Conservation (phyloP, 2,113 vertebrate genomes). For the Colistium nudipinnis region DNA sequence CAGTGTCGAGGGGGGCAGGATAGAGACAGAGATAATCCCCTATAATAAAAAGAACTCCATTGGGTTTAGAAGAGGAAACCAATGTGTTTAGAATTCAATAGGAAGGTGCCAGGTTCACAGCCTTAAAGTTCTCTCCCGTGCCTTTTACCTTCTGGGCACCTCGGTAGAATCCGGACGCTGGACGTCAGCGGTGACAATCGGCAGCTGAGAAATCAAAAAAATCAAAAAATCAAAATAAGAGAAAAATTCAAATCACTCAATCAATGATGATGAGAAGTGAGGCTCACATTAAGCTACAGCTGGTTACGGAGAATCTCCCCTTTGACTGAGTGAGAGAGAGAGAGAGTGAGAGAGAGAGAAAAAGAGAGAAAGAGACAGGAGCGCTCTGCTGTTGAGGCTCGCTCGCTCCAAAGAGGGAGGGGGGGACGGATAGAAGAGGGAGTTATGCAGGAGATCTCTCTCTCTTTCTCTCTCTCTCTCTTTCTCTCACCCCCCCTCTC, state of each 20-base stretch:
- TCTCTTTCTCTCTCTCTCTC: conserved; percentile 31
- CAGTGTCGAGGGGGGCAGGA: neutral
- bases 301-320: conserved; percentile 62
- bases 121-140: conserved; percentile 46
- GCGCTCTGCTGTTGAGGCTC: conserved; percentile 21
- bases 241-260: conserved; percentile 29
- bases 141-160: conserved; percentile 12
- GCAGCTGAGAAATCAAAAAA: conserved; percentile 13
- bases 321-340: conserved; percentile 49
- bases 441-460: conserved; percentile 74
- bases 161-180: conserved; percentile 37
- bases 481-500: conserved; percentile 23
- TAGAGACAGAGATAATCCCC: conserved; percentile 37
- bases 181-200: conserved; percentile 25
- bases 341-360: conserved; percentile 7
- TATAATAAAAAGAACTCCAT: conserved; percentile 26
- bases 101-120: conserved; percentile 9
- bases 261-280: conserved; percentile 29
- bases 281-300: conserved; percentile 63
- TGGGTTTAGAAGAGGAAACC: conserved; percentile 19
- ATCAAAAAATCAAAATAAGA: neutral
- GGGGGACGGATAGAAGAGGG: conserved; percentile 37
- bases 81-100: conserved; percentile 20
- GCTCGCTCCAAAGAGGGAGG: conserved; percentile 53
- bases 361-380: conserved; percentile 32